Evolutionary conservation across 2,888 invertebrate genomes (phyloP), one percentile per base, ranked within the genome.

Genomic region (Nemoura dubitans): DNA sequence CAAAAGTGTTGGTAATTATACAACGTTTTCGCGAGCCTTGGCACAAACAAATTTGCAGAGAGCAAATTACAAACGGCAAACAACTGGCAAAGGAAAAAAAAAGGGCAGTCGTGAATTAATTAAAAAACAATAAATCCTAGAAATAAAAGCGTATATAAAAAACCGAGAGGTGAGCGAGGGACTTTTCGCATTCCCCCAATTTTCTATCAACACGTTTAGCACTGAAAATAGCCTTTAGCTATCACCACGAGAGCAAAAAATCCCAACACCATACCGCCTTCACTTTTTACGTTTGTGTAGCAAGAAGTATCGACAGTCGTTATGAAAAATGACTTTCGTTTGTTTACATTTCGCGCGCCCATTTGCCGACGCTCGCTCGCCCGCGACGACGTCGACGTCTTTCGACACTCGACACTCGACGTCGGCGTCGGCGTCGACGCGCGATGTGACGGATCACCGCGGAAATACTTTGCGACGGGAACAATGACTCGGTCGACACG

Each of bases 401-500:
- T 36, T 36, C 36, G 21, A 1, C 59, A 16, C 21, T 59, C 59
- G 21, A 21, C 59, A 21, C 16, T 26, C 82, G 30, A 29, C 30
- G n/a, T 36, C 82, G 36, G 30, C 36, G 82, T 82, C 36, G 82
- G 36, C 82, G 36, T 28, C 30, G 83, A 29, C 36, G 76, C 27
- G 42, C 81, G 87, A 82, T 43, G 86, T 87, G 82, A 82, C 82
- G 36, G 82, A 82, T 82, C 85, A 80, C 86, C 85, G 84, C 43
- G 85, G 85, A 85, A 87, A 87, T 76, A 42, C 76, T 30, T 43
- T 43, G 29, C 80, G 86, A 85, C 85, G 77, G 78, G 85, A 85
- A 87, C 86, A 87, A 87, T 87, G 86, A 85, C 76, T 87, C 81
- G 86, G 43, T 84, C 84, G 86, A 87, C 81, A 78, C 84, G 78